Conservation (phyloP, 2,888 invertebrate genomes). For the Odontocolon sp. region DNA sequence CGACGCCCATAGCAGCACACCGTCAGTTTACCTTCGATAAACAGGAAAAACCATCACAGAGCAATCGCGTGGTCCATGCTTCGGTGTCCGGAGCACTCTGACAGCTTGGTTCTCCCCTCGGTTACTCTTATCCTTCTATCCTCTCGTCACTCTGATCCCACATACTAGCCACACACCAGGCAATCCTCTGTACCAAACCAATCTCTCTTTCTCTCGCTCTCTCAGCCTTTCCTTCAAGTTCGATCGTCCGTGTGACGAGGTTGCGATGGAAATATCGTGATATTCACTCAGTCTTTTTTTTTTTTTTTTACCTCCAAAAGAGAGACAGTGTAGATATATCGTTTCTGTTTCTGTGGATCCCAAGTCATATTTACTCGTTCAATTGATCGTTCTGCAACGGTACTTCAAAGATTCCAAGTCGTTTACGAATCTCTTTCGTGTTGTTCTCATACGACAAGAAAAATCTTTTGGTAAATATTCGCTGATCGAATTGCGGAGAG, state of each 20-base stretch:
- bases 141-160: slow-evolving; percentile 10
- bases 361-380: too few relatives aligned
- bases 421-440: too few relatives aligned
- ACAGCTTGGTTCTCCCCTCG: slow-evolving; percentile 9
- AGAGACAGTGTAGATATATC: not conserved
- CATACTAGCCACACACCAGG: slow-evolving; percentile 21
- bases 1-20: slow-evolving; percentile 47
- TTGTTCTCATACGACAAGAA: too few relatives aligned
- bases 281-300: not conserved
- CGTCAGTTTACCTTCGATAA: slow-evolving; percentile 67
- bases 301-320: not conserved
- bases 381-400: too few relatives aligned
- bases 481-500: too few relatives aligned
- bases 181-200: not conserved
- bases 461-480: too few relatives aligned
- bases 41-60: slow-evolving; percentile 66
- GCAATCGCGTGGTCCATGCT: slow-evolving; percentile 60
- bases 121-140: not conserved
- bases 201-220: not conserved
- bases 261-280: not conserved
- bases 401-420: too few relatives aligned
- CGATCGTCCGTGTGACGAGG: not conserved
- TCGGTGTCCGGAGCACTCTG: slow-evolving; percentile 38
- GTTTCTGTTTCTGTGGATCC: not conserved
- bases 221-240: not conserved